Evolutionary conservation across 2,113 vertebrate species (phyloP), one percentile per base, ranked within the genome.

Genomic region (Xiphorhynchus elegans): DNA sequence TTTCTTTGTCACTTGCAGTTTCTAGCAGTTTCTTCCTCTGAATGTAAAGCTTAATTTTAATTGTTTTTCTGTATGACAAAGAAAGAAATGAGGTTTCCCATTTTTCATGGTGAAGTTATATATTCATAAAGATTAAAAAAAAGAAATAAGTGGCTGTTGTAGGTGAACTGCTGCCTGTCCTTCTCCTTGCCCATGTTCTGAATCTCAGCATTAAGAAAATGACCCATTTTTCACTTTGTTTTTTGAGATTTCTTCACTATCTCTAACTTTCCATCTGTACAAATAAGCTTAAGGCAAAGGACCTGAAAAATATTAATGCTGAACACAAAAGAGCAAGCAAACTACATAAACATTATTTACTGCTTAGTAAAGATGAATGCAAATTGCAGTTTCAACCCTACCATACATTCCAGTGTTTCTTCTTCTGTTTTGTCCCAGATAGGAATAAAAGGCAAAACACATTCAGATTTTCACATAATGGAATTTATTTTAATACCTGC

Each of bases 401-500:
- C 60, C 46, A 79, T 5, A 21, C 16, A 28, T 63, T 80, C 31
- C 7, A 62, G 4, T 69, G 85, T 66, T 73, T 91, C 35, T 60
- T 62, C 12, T 6, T 52, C 79, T 5, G 0, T 42, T 93, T 89
- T 77, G 13, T 64, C 28, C 10, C 17, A 56, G 28, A 19, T 4
- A 72, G 12, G 20, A 89, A 46, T 49, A 62, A 59, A 80, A 66
- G 3, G n/a, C 1, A 93, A 82, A 93, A 88, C 39, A 37, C 12
- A 28, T 67, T 39, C 19, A 42, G 17, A 11, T 46, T 85, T 95
- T 83, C 49, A 73, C 17, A 73, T 7, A 87, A 79, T 20, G 4
- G 3, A 70, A 31, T 0, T 29, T 19, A 76, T 86, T 72, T 1
- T 1, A 90, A 50, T 75, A 56, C 1, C 1, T 67, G 1, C 1